Percentiles rank a stretch among this genome's conserved stretches.
Evolutionary conservation across 2,797 vertebrate genomes (phyloP).

Genomic region (Gallinago stenura): DNA sequence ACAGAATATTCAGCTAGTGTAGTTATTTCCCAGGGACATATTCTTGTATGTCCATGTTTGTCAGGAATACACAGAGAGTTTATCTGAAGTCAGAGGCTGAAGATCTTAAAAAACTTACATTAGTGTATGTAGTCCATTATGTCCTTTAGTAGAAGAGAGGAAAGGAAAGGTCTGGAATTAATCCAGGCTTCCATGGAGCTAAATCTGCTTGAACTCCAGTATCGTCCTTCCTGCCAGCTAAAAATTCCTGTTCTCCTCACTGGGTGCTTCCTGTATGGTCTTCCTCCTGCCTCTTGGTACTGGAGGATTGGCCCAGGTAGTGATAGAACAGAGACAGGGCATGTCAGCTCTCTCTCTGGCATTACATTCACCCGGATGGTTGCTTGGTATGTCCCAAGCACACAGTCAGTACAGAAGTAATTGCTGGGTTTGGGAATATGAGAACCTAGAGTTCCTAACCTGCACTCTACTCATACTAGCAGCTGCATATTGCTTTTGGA

Average conservation of each 20-base stretch:
- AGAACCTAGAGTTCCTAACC: not conserved
- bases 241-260: constrained; percentile 26
- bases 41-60: not conserved
- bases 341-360: not conserved
- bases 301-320: not conserved
- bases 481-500: not conserved
- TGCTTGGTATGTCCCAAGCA: not conserved
- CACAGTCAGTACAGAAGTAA: not conserved
- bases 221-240: constrained; percentile 16
- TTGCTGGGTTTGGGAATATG: not conserved
- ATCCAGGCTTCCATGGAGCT: not conserved
- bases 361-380: rapidly evolving
- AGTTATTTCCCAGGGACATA: not conserved
- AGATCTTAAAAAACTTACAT: not conserved
- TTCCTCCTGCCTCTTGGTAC: not conserved
- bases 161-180: not conserved
- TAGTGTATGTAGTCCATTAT: not conserved
- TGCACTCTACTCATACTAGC: not conserved
- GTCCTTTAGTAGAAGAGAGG: not conserved
- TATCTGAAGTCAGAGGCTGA: constrained; percentile 29
- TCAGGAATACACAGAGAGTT: not conserved
- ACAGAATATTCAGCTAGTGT: not conserved
- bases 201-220: not conserved
- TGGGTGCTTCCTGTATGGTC: not conserved
- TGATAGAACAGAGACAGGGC: not conserved